Base-by-base conservation (phyloP, 2,888 invertebrate genomes). In the Pyrrhosoma nymphula region DNA sequence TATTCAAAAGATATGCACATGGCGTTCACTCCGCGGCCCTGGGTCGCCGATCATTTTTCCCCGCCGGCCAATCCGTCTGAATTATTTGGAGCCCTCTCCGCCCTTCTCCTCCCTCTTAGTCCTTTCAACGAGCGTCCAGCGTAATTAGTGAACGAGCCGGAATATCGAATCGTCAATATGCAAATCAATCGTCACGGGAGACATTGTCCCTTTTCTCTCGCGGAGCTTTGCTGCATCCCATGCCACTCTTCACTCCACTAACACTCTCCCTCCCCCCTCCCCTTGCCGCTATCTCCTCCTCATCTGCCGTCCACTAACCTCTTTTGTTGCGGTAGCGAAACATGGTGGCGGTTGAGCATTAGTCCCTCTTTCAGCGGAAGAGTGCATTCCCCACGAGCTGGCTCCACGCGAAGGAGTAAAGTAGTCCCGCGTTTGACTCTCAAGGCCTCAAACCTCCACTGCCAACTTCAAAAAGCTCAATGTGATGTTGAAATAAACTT, bases 131-230 rank as follows among this genome's bases (percentile, higher is more conserved):
- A 69, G 23, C 69, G 69, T 69, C 69, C 69, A 69, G 2, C 4
- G 8, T 69, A 69, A 69, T 69, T 69, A 69, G 23, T 69, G 20
- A 69, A 69, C 69, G n/a, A n/a, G 69, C 69, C 69, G n/a, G 69
- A 10, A 69, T 69, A 69, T 69, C 69, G 69, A 69, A 69, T 69
- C 69, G 69, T 69, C 69, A 69, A 69, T 69, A 69, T 69, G 69
- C 69, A 69, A 69, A 69, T 69, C 69, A 69, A 69, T 69, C 69
- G 69, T 69, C 69, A 69, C 20, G 69, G 69, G 69, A 69, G 10
- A 26, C 69, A 69, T 69, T 69, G 23, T 69, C n/a, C 69, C 69
- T 69, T 69, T 26, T 69, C 69, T 47, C 47, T 47, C n/a, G 23
- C 26, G 69, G 47, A 47, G 47, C 47, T 47, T 47, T 26, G 23